Conservation (phyloP, 2,888 invertebrate genomes). For the Pristionchus mayeri region DNA sequence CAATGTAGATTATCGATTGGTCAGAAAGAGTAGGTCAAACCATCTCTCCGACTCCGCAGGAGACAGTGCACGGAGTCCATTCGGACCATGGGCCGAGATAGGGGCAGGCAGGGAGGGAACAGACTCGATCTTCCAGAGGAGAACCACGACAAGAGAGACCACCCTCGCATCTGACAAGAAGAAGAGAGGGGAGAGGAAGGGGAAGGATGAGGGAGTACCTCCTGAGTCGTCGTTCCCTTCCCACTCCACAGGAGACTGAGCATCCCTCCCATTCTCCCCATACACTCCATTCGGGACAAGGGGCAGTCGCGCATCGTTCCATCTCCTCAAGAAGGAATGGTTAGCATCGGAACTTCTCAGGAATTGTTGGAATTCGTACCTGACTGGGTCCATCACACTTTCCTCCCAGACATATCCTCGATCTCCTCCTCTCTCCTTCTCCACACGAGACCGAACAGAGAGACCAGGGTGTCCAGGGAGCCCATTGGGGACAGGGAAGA, state of each 20-base stretch:
- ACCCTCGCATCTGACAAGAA: conserved; percentile 56
- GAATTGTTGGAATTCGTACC: background rate
- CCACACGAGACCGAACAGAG: conserved; percentile 63
- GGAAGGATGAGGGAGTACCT: conserved; percentile 40
- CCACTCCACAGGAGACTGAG: conserved; percentile 60
- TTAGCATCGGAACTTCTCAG: too few species aligned
- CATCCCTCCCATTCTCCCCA: conserved; percentile 67
- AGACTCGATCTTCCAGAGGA: conserved; percentile 60
- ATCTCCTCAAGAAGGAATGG: too few species aligned
- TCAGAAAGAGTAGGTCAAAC: conserved; percentile 43
- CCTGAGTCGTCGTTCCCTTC: conserved; percentile 61
- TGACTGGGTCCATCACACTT: conserved; percentile 64
- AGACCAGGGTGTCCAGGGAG: conserved; percentile 61
- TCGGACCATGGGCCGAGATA: conserved; percentile 62
- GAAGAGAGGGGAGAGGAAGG: background rate
- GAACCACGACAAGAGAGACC: conserved; percentile 65
- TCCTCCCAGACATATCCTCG: conserved; percentile 58
- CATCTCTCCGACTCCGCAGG: conserved; percentile 65
- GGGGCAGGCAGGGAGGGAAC: conserved; percentile 55
- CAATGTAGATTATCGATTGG: background rate
- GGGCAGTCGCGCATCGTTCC: conserved; percentile 58
- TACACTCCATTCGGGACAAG: conserved; percentile 62
- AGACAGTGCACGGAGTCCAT: conserved; percentile 60
- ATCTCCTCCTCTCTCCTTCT: conserved; percentile 60
- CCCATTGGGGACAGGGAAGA: conserved; percentile 60